Evolutionary conservation across 2,888 invertebrate genomes (phyloP), one percentile per base, ranked within the genome.

Genomic region (Amiota communis): DNA sequence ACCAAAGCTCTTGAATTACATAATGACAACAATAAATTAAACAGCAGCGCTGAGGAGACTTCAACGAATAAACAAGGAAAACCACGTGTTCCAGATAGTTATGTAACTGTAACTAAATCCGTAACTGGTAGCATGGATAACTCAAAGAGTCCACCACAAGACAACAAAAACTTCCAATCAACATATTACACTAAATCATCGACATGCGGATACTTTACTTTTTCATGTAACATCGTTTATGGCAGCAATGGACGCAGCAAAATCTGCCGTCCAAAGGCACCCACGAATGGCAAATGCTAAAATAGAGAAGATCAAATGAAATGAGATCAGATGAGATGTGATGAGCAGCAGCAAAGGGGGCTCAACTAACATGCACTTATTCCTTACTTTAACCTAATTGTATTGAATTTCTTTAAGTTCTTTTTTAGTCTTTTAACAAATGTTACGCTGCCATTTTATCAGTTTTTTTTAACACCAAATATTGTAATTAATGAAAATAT

Each of bases 101-200:
- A 94, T 87, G 93, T 95, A 3, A 94, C 96, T 0, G 93, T 95
- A 8, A 94, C 95, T 1, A 96, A 95, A 88, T 95, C 95, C 2
- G 93, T 95, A 70, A 94, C 95, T 0, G 95, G 95, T 8, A 93
- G 93, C 81, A 90, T 94, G 79, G 93, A 93, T 78, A 91, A 91
- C 72, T 91, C 91, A 61, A 92, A 92, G 84, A 92, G 92, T 81
- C 91, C 93, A 46, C 90, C 90, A 49, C 89, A 90, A 82, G 92
- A 93, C 74, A 93, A 94, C 75, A 94, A 94, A 86, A 94, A 94
- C 89, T 94, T 93, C 85, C 93, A 94, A 1, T 94, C 94, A 78
- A 94, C 95, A 0, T 96, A 95, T 89, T 96, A 95, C 83, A 95
- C 96, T 0, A 96, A 96, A 88, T 95, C 95, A 10, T 96, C 96